Evolutionary conservation across 2,888 invertebrate genomes (phyloP).

Genomic region (Dynastes hyllus): DNA sequence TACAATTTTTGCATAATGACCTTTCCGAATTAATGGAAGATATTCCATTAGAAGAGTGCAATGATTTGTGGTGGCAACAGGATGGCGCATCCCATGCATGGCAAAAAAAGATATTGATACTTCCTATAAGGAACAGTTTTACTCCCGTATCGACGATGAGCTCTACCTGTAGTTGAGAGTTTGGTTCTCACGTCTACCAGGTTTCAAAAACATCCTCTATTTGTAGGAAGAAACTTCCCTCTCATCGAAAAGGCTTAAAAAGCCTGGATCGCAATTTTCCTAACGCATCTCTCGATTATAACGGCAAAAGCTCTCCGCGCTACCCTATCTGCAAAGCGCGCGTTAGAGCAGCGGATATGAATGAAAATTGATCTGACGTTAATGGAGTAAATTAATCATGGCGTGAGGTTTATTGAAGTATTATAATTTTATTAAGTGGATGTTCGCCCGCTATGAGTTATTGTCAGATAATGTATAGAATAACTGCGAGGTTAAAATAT

Average conservation of each 20-base stretch:
- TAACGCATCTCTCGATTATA: not conserved
- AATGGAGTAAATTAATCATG: slow-evolving; percentile 53
- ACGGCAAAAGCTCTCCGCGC: not conserved
- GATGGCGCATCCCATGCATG: no score
- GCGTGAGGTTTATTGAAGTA: slow-evolving; percentile 49
- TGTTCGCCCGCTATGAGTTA: slow-evolving; percentile 36
- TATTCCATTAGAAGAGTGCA: no score
- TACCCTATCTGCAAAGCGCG: not conserved
- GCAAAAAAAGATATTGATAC: no score
- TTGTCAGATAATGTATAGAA: slow-evolving; percentile 40
- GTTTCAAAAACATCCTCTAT: not conserved
- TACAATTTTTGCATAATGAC: no score
- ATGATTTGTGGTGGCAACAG: no score
- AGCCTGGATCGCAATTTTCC: slow-evolving; percentile 8
- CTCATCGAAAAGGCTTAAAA: not conserved
- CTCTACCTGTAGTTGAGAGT: no score
- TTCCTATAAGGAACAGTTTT: no score
- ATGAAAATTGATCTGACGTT: slow-evolving; percentile 53
- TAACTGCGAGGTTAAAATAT: slow-evolving; percentile 35
- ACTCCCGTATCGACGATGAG: no score
- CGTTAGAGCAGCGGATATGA: slow-evolving; percentile 17
- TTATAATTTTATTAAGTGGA: slow-evolving; percentile 53
- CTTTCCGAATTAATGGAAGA: no score
- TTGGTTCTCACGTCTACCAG: no score
- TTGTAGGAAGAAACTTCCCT: not conserved